Conservation (phyloP, 2,888 invertebrate genomes). For the Acleris literana region DNA sequence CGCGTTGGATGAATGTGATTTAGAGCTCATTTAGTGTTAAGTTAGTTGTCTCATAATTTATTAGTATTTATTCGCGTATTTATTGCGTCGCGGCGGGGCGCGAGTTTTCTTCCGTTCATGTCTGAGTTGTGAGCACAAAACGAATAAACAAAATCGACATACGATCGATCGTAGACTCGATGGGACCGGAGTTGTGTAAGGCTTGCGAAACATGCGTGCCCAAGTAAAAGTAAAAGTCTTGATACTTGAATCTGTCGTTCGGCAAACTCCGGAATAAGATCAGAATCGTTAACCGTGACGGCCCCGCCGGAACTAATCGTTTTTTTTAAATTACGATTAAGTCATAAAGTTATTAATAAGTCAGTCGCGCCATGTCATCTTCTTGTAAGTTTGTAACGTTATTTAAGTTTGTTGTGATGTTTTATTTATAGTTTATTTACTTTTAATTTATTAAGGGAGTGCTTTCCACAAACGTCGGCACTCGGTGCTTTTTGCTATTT, state of each 20-base stretch:
- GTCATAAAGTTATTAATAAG: constrained; percentile 64
- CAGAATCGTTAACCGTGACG: constrained; percentile 29
- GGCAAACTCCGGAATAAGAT: constrained; percentile 29
- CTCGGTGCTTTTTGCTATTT: constrained; percentile 40
- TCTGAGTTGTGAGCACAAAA: constrained; percentile 82
- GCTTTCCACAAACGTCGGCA: constrained; percentile 29
- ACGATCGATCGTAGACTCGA: constrained; percentile 70
- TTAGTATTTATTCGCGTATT: constrained; percentile 69
- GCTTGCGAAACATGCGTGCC: constrained; percentile 38
- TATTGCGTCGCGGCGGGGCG: constrained; percentile 65
- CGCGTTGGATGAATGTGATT: constrained; percentile 61
- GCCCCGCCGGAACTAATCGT: constrained; percentile 54
- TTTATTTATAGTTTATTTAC: constrained; percentile 41
- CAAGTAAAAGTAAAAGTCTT: constrained; percentile 38
- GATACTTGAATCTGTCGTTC: constrained; percentile 29
- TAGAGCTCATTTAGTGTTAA: constrained; percentile 63
- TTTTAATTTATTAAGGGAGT: constrained; percentile 30
- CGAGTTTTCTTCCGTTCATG: constrained; percentile 74
- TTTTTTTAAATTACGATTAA: constrained; percentile 57
- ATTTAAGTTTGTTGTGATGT: constrained; percentile 52
- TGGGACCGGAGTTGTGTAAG: constrained; percentile 40
- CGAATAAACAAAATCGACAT: constrained; percentile 76
- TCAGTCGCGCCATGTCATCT: constrained; percentile 80
- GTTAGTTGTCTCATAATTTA: constrained; percentile 58
- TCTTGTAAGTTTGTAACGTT: constrained; percentile 57